Evolutionary conservation across 1,140 invertebrate genomes (phyloP).

Genomic region (Bombus sylvicola): DNA sequence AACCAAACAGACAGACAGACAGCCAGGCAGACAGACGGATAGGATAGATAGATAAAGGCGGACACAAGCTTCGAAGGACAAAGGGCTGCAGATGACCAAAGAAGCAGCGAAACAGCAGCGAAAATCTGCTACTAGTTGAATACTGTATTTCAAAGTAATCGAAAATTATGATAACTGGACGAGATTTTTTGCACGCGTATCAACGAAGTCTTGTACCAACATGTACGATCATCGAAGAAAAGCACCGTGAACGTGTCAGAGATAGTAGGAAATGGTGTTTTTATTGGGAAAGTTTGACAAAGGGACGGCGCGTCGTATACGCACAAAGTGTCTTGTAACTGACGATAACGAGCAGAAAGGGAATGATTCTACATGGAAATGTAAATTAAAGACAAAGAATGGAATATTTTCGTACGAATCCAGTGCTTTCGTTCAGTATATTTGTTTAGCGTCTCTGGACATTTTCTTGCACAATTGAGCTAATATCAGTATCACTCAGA

Average conservation of each 20-base stretch:
- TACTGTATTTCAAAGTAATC: slow-evolving; percentile 40
- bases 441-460: too few relatives aligned
- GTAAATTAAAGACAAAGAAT: background rate
- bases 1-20: background rate
- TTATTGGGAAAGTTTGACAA: background rate
- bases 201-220: background rate
- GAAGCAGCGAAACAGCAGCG: background rate
- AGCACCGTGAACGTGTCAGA: background rate
- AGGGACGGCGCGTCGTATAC: background rate
- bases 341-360: too few relatives aligned
- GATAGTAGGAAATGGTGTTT: background rate
- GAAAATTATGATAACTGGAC: slow-evolving; percentile 46
- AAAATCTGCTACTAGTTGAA: background rate
- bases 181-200: background rate
- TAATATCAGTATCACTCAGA: too few relatives aligned
- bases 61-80: background rate
- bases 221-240: background rate
- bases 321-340: background rate
- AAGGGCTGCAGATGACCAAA: background rate
- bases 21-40: background rate
- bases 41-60: background rate
- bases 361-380: background rate
- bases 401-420: background rate
- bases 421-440: too few relatives aligned
- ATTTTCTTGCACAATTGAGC: too few relatives aligned